Base-by-base conservation (phyloP, 2,113 vertebrate species). In the Tautogolabrus adspersus region DNA sequence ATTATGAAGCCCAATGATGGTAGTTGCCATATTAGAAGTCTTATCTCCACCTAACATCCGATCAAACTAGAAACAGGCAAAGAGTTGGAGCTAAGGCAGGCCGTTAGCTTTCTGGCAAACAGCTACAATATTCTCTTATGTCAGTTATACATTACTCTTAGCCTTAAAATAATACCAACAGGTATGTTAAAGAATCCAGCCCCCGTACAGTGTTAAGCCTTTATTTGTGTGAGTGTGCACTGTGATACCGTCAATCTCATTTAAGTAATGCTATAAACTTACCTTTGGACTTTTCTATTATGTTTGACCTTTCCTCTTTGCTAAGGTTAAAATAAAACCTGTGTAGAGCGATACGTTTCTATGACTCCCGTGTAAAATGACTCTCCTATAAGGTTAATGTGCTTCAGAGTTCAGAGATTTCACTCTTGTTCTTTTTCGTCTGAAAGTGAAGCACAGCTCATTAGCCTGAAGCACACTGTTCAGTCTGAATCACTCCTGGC, bases 401-500 rank as follows among this genome's bases (percentile, higher is more conserved):
- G 64, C 61, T 79, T 67, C 26, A 68, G 46, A 72, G 52, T 79
- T 86, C 82, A 51, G 49, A 78, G 52, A 3, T 86, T 80, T 83
- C 73, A 66, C 47, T 65, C 71, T 62, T 62, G 52, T 79, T 79
- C 51, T 49, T 79, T 46, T 84, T 79, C 51, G 66, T 56, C 63
- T 72, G 64, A 69, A 66, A 79, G 72, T 73, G 47, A 75, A 83
- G 63, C 70, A 62, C 72, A 72, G 70, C 82, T 92, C 72, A 88
- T 93, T 91, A 73, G 71, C 74, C 71, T n/a, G 16, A 49, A 86
- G 78, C 76, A 66, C 66, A 77, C 66, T 86, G 76, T 70, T 81
- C 74, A 72, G 66, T 44, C 67, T 75, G 71, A 84, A 61, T 77
- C 64, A 69, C 58, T 64, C 42, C 73, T 75, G 83, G 71, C 55